phyloP scores from a whole-genome alignment of 2,113 vertebrate genomes.

The Bucco capensis region DNA sequence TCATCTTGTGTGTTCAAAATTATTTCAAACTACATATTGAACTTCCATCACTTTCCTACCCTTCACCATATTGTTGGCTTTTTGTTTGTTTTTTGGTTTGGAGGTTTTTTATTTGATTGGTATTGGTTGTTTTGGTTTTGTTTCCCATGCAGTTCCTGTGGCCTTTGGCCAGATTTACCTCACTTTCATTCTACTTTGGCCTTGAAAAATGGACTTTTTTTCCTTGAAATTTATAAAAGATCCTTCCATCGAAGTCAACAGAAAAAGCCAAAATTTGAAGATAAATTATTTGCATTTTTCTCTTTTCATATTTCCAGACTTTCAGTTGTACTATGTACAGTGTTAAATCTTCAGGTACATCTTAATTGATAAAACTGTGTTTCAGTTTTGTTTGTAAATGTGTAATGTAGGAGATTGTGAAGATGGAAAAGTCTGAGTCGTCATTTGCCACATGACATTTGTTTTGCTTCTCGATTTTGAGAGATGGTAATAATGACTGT shows the following conservation, averaged over 20 bases:
- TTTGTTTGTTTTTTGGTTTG: too few species aligned
- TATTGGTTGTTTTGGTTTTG: too few species aligned
- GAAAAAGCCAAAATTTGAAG: background rate
- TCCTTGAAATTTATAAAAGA: background rate
- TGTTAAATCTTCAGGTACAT: background rate
- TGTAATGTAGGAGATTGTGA: background rate
- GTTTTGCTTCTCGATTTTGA: background rate
- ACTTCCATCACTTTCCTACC: background rate
- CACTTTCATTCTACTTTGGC: background rate
- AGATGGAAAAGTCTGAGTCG: background rate
- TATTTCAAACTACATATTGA: background rate
- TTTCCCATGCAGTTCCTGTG: background rate
- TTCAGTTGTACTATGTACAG: background rate
- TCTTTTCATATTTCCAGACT: background rate
- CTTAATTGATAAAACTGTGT: background rate
- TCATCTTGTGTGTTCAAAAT: background rate
- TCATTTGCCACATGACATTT: rapidly evolving
- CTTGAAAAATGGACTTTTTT: background rate
- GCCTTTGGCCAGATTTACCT: background rate
- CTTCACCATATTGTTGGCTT: background rate
- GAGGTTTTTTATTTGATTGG: background rate
- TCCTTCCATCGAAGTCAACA: background rate
- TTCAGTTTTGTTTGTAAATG: background rate
- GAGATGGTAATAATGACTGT: background rate
- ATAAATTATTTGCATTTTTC: background rate